Base-by-base conservation (phyloP, 2,113 vertebrate species). In the Pluvialis apricaria region DNA sequence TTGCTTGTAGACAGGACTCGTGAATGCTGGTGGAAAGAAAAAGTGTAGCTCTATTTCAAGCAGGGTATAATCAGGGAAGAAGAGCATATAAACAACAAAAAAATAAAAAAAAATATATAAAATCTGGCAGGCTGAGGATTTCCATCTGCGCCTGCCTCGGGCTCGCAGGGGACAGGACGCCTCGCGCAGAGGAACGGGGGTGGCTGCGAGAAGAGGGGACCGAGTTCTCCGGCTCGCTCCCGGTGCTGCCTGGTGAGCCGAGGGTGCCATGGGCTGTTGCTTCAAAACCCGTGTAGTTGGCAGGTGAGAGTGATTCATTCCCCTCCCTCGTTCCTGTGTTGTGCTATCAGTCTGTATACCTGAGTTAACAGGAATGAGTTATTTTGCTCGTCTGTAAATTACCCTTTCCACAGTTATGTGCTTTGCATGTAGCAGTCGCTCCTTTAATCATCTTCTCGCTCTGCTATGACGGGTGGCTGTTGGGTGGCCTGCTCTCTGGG, bases 11-110 rank as follows among this genome's bases (percentile, higher is more conserved):
- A 6, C 31, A 7, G 80, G 52, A 52, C 72, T 92, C 21, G 64
- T 28, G 89, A 73, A 17, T 45, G 2, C 49, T 62, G 72, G 68
- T 54, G 77, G 84, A 66, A 82, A 71, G 61, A 13, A 60, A 44
- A 70, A 85, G 65, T 3, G 31, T 25, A 31, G 70, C 73, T 94
- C 87, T 90, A 44, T 92, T 92, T 94, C 82, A 4, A 58, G 91
- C 85, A 90, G 78, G 65, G 55, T 85, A 12, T 78, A 71, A 90
- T 84, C 82, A 82, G 65, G 55, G 84, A 93, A 92, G 92, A 92
- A 75, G 91, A 87, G 82, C 2, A 4, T 57, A 70, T 82, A 92
- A 93, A 90, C 93, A 89, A n/a, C n/a, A n/a, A n/a, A n/a, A n/a
- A n/a, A n/a, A n/a, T n/a, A n/a, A n/a, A n/a, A n/a, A n/a, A n/a